A percentile compares a stretch with the other conserved stretches of the same genome.
Evolutionary conservation across 1,140 invertebrate genomes (phyloP).

Genomic region (Dolichoris vasculosae): DNA sequence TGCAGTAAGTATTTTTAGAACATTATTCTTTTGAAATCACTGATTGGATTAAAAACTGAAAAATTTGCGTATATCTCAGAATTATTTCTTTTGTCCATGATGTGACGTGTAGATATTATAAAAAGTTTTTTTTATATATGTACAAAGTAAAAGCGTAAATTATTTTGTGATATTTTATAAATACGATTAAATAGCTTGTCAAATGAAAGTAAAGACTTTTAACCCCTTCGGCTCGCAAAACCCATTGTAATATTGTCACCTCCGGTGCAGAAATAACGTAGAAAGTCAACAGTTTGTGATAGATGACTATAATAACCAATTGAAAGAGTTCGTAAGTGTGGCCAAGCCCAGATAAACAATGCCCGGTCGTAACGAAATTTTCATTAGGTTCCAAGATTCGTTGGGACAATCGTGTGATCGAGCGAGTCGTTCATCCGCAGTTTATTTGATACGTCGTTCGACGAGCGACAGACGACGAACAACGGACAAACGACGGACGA

Average conservation of each 20-base stretch:
- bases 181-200: too few relatives aligned
- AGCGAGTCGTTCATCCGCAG: not conserved
- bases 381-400: not conserved
- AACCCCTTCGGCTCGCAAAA: not conserved
- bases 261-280: not conserved
- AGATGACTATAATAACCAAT: not conserved
- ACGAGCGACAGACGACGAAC: too few relatives aligned
- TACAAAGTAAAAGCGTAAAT: too few relatives aligned
- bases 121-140: too few relatives aligned
- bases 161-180: too few relatives aligned
- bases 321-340: not conserved
- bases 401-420: not conserved
- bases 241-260: not conserved
- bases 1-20: not conserved
- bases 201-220: too few relatives aligned
- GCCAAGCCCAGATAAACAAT: not conserved
- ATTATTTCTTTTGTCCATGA: not conserved
- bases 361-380: not conserved
- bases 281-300: not conserved
- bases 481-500: too few relatives aligned
- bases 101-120: too few relatives aligned
- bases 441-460: too few relatives aligned
- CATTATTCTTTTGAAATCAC: not conserved
- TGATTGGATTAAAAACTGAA: not conserved
- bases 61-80: not conserved